These are phyloP conservation scores for Chloromyia formosa DNA, from an alignment of 2,888 invertebrate species.

Conservation along the genomic window DNA sequence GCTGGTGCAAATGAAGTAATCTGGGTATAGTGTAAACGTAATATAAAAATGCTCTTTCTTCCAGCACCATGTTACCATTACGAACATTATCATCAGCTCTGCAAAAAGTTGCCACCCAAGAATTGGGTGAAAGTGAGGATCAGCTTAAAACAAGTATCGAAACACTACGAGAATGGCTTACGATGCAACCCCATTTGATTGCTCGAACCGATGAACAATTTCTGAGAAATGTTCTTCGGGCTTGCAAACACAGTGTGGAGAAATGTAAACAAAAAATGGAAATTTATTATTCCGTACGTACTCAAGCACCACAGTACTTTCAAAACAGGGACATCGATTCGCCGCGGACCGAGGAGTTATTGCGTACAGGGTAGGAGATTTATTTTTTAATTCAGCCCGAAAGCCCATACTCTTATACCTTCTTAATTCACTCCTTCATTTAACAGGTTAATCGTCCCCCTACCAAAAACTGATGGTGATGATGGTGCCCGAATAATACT, in stretches of 20 bases:
- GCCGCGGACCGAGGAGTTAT: conserved; percentile 53
- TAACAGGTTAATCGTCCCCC: conserved; percentile 57
- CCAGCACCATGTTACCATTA: conserved; percentile 9
- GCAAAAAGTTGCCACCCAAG: conserved; percentile 64
- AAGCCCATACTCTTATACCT: no score
- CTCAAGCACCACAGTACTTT: conserved; percentile 67
- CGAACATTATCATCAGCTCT: conserved; percentile 63
- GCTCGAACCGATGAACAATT: conserved; percentile 72
- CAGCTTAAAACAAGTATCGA: conserved; percentile 65
- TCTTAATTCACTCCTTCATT: no score
- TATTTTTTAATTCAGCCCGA: no score
- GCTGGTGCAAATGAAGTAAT: no score
- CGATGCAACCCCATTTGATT: conserved; percentile 68
- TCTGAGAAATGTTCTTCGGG: conserved; percentile 70
- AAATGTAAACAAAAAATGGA: conserved; percentile 71
- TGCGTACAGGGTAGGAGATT: conserved; percentile 61
- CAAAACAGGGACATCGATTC: conserved; percentile 60
- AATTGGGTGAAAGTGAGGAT: conserved; percentile 67
- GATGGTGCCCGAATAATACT: conserved; percentile 66
- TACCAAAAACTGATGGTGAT: conserved; percentile 60
- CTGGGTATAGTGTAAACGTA: no score
- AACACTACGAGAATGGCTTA: conserved; percentile 68
- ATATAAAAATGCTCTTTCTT: no score
- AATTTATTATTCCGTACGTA: conserved; percentile 67
- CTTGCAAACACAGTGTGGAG: conserved; percentile 73